Evolutionary conservation across 2,888 invertebrate species (phyloP).

Genomic region (Theodoxus fluviatilis): DNA sequence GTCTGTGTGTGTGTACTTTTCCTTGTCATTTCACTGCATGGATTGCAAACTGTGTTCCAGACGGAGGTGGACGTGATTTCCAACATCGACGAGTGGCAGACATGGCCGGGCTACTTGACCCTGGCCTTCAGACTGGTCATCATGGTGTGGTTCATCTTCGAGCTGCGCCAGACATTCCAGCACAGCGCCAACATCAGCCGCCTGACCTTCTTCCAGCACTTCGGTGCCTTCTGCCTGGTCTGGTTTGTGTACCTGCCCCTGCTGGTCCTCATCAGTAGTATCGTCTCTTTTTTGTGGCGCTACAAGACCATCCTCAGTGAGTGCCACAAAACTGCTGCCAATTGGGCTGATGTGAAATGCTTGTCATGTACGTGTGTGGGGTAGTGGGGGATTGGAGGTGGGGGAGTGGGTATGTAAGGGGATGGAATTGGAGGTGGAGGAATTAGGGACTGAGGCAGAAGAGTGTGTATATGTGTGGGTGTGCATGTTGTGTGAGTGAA

Average conservation of each 20-base stretch:
- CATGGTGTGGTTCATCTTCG: slow-evolving; percentile 87
- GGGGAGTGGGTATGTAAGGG: no score
- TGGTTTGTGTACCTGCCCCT: slow-evolving; percentile 98
- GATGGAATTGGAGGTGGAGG: no score
- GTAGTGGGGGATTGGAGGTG: not conserved
- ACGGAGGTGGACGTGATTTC: slow-evolving; percentile 95
- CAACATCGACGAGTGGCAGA: slow-evolving; percentile 96
- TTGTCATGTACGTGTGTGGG: not conserved
- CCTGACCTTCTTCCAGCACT: slow-evolving; percentile 91
- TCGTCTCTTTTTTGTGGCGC: slow-evolving; percentile 93
- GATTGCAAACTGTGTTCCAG: slow-evolving; percentile 68
- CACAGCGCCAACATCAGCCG: slow-evolving; percentile 81
- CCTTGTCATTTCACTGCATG: not conserved
- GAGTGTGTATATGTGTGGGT: no score
- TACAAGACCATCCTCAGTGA: slow-evolving; percentile 90
- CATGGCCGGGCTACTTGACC: slow-evolving; percentile 96
- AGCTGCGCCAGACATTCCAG: slow-evolving; percentile 78
- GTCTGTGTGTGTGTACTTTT: not conserved
- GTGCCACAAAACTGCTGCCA: slow-evolving; percentile 54
- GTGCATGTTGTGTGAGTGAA: no score
- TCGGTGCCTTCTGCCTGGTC: slow-evolving; percentile 95
- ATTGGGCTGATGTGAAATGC: not conserved
- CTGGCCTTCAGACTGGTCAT: slow-evolving; percentile 83
- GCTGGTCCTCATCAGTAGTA: slow-evolving; percentile 88
- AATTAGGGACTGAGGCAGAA: no score